Base-by-base conservation (phyloP, 1,140 invertebrate genomes). In the Eriocheir sinensis region DNA sequence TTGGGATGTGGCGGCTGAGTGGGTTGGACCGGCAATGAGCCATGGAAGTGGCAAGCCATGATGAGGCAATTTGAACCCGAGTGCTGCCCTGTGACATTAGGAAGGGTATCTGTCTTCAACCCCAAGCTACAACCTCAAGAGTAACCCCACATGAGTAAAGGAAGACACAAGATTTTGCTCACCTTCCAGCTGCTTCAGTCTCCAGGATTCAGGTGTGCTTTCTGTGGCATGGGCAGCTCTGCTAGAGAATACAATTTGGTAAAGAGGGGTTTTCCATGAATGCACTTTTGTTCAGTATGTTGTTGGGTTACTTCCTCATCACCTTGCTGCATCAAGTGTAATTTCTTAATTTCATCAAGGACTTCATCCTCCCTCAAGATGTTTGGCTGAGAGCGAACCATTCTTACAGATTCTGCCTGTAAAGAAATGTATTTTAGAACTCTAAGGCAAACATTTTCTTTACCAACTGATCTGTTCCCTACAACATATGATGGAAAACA, bases 361-460 rank as follows among this genome's bases (percentile, higher is more conserved):
- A 93, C 60, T 79, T 93, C 93, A 27, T 93, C 93, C 32, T 38
- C 21, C 17, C 60, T 72, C 27, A 34, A 21, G 0, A 79, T 27
- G 44, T 80, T 88, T 48, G 86, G 86, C 21, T 53, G 36, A 17
- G 93, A 89, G 3, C 93, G 85, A 48, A 93, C 40, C 86, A 93
- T 89, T 93, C 93, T 93, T 3, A 93, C 93, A 80, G 86, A 60
- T 86, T 93, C 93, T 89, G 44, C 93, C 93, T 93, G 83, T 89
- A 15, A 93, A 38, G 21, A 89, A 15, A 93, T 60, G 40, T 72
- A 12, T 8, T n/a, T 15, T n/a, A 38, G 17, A 86, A 86, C 38
- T 72, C 6, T 2, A 72, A 72, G 48, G 48, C 12, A 21, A 53
- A 53, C 9, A 12, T 12, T 53, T 53, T 53, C 21, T 21, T 53